Base-by-base conservation (phyloP, 1,140 invertebrate species). In the Pygmarrhopalites habei region DNA sequence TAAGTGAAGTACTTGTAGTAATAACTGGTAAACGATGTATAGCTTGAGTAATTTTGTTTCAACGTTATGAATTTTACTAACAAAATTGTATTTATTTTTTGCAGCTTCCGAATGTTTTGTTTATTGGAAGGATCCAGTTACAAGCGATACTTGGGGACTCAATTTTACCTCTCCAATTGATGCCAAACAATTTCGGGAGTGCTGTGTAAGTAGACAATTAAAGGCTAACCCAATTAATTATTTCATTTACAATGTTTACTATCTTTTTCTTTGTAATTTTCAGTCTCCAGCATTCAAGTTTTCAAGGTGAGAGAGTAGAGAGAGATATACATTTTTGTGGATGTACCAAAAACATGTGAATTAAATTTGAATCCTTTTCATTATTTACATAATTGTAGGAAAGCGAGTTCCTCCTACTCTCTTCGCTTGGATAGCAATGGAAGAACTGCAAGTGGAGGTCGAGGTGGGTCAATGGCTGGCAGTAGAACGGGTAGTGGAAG, bases 31-130 rank as follows among this genome's bases (percentile, higher is more conserved):
- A n/a, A n/a, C n/a, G n/a, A n/a, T n/a, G n/a, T n/a, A n/a, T n/a
- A n/a, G n/a, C n/a, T n/a, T n/a, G n/a, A n/a, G n/a, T n/a, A n/a
- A n/a, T n/a, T n/a, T n/a, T n/a, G n/a, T n/a, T n/a, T n/a, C n/a
- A n/a, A n/a, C n/a, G n/a, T n/a, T n/a, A n/a, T n/a, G n/a, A n/a
- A n/a, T n/a, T n/a, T n/a, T n/a, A n/a, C n/a, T n/a, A n/a, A n/a
- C n/a, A n/a, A n/a, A n/a, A n/a, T n/a, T n/a, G n/a, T n/a, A n/a
- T n/a, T n/a, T n/a, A n/a, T n/a, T n/a, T n/a, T n/a, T n/a, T n/a
- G n/a, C n/a, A n/a, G n/a, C n/a, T n/a, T n/a, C n/a, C n/a, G 94
- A 97, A 81, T 96, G 94, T 79, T 98, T 98, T 77, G 91, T 97
- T 39, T 96, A 97, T 76, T 98, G 94, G 94, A 95, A 95, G 77